A percentile compares a stretch with the other conserved stretches of the same genome.
phyloP scores from a whole-genome alignment of 2,113 vertebrate genomes.

The Corapipo altera region DNA sequence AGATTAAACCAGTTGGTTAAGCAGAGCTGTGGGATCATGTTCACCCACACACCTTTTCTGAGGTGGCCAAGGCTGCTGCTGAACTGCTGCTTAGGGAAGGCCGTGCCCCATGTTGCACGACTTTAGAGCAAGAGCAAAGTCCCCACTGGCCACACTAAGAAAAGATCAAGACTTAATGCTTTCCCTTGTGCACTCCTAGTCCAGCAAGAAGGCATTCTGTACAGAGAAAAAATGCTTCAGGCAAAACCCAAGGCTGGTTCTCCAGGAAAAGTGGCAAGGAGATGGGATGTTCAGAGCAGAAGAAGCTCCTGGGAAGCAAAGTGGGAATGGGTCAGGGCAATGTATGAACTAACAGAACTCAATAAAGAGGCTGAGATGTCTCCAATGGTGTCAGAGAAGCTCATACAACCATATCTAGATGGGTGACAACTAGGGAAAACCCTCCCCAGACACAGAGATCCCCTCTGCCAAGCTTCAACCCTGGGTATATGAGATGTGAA shows the following conservation, averaged over 20 bases:
- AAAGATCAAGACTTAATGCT: not conserved
- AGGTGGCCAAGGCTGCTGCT: not conserved
- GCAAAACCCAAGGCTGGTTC: not conserved
- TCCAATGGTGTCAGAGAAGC: not conserved
- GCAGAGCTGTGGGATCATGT: not conserved
- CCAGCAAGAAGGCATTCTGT: not conserved
- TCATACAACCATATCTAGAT: not conserved
- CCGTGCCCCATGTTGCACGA: not conserved
- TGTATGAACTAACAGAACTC: not conserved
- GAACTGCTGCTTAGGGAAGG: not conserved
- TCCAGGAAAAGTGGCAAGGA: not conserved
- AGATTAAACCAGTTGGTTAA: not conserved
- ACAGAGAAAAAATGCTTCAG: not conserved
- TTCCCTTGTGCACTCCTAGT: not conserved
- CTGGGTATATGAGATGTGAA: not conserved
- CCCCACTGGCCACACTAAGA: not conserved
- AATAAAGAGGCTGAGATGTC: not conserved
- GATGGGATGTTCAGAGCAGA: not conserved
- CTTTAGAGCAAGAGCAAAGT: not conserved
- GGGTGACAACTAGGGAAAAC: not conserved
- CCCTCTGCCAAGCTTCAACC: not conserved
- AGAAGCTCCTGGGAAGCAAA: not conserved
- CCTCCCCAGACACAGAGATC: not conserved
- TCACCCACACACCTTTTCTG: not conserved
- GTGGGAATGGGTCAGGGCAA: not conserved